Percentiles rank a stretch among this genome's conserved stretches.
These are phyloP conservation scores for Fragum whitleyi DNA, from an alignment of 2,888 invertebrate genomes.

Conservation along the genomic window DNA sequence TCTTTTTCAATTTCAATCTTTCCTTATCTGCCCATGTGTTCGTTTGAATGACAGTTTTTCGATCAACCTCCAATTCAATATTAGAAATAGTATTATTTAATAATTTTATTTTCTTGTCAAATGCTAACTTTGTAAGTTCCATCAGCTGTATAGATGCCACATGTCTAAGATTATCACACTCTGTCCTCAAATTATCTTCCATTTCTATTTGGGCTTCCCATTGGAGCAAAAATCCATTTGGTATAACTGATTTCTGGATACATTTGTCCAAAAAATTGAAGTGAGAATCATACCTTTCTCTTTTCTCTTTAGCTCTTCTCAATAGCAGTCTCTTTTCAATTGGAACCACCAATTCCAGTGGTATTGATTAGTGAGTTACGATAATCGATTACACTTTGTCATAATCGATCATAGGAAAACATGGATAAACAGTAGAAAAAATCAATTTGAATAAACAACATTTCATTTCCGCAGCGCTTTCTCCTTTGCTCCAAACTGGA, in stretches of 20 bases:
- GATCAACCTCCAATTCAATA: neutral
- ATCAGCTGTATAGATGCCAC: neutral
- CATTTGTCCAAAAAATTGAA: neutral
- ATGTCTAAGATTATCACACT: neutral
- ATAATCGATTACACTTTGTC: no score
- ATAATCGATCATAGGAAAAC: no score
- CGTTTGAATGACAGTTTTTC: no score
- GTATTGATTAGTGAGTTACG: no score
- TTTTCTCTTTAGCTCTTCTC: slow-evolving; percentile 3
- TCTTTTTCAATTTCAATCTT: no score
- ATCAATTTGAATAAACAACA: no score
- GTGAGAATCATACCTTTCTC: slow-evolving; percentile 6
- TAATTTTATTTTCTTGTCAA: neutral
- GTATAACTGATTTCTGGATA: neutral
- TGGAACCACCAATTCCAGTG: no score
- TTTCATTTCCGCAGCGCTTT: no score
- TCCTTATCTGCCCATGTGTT: no score
- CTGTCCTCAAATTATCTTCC: neutral
- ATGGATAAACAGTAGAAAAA: no score
- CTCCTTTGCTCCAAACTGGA: no score
- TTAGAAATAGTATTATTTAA: neutral
- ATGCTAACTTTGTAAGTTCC: neutral
- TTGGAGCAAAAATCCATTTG: neutral
- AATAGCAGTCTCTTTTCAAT: neutral
- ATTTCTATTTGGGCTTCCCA: neutral